Evolutionary conservation across 2,113 vertebrate genomes (phyloP).

Genomic region (Lipotes vexillifer): DNA sequence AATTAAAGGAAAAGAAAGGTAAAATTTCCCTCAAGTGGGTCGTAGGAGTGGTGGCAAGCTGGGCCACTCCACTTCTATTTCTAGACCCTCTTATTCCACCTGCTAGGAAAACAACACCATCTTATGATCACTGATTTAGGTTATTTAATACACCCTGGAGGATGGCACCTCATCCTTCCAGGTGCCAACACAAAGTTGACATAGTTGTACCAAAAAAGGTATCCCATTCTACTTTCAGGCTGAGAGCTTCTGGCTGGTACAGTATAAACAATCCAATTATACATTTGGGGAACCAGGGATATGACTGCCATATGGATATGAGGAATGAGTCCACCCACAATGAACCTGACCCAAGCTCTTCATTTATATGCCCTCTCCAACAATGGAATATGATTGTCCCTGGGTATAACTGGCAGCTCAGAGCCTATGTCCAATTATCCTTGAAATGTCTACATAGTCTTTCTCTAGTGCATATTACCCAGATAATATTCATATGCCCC

Average conservation of each 20-base stretch:
- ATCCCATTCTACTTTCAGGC: not conserved
- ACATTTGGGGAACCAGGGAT: not conserved
- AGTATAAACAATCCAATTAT: not conserved
- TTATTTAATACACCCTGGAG: not conserved
- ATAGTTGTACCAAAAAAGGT: not conserved
- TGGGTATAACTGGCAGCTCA: not conserved
- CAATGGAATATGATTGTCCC: not conserved
- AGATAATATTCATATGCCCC: not conserved
- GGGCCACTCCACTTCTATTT: not conserved
- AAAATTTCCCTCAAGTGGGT: not conserved
- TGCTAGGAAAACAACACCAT: not conserved
- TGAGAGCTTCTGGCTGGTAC: not conserved
- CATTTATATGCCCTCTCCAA: not conserved
- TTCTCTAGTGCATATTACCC: not conserved
- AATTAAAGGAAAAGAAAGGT: not conserved
- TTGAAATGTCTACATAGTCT: not conserved
- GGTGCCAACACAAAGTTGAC: not conserved
- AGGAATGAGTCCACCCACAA: not conserved
- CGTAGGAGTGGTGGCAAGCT: not conserved
- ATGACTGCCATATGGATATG: not conserved
- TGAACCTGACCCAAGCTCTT: not conserved
- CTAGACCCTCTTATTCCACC: not conserved
- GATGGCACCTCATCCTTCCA: rapidly evolving
- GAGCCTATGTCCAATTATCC: not conserved
- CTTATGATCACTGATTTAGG: not conserved